These are phyloP conservation scores for Hirtodrosophila duncani DNA, from an alignment of 2,888 invertebrate species.

Conservation along the genomic window DNA sequence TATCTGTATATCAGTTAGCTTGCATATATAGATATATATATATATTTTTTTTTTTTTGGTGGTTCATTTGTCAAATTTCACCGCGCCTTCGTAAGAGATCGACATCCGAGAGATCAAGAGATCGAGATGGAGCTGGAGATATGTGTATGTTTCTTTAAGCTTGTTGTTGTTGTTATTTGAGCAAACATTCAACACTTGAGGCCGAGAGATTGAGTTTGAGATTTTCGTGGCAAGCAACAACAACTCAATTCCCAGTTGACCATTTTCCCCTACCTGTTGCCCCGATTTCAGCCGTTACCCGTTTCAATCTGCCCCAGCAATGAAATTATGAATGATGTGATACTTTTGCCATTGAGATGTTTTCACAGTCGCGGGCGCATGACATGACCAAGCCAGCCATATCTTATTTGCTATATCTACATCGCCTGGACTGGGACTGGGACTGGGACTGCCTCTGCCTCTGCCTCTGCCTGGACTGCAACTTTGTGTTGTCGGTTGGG, in stretches of 20 bases:
- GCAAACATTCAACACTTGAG: slow-evolving; percentile 72
- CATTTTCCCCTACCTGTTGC: not conserved
- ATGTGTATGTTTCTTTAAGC: slow-evolving; percentile 15
- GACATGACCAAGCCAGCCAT: slow-evolving; percentile 68
- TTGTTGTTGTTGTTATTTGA: slow-evolving; percentile 66
- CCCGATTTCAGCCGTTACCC: slow-evolving; percentile 10
- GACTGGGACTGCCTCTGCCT: slow-evolving; percentile 35
- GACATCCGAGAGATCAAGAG: slow-evolving; percentile 43
- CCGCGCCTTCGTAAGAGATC: slow-evolving; percentile 59
- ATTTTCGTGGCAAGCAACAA: slow-evolving; percentile 69
- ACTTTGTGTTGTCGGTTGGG: slow-evolving; percentile 23
- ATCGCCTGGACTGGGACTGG: slow-evolving; percentile 48
- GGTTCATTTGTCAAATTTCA: slow-evolving; percentile 71
- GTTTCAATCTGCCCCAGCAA: slow-evolving; percentile 53
- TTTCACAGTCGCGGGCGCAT: slow-evolving; percentile 72
- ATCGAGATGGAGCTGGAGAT: slow-evolving; percentile 39
- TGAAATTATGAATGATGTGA: slow-evolving; percentile 75
- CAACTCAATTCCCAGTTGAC: slow-evolving; percentile 56
- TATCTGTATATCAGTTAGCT: slow-evolving; percentile 15
- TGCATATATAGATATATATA: slow-evolving; percentile 12
- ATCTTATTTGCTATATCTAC: slow-evolving; percentile 70
- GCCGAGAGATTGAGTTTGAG: no score
- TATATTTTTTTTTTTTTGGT: slow-evolving; percentile 36
- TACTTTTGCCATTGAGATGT: slow-evolving; percentile 71
- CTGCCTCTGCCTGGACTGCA: slow-evolving; percentile 35